Evolutionary conservation across 2,888 invertebrate genomes (phyloP).

Genomic region (Tachina fera): DNA sequence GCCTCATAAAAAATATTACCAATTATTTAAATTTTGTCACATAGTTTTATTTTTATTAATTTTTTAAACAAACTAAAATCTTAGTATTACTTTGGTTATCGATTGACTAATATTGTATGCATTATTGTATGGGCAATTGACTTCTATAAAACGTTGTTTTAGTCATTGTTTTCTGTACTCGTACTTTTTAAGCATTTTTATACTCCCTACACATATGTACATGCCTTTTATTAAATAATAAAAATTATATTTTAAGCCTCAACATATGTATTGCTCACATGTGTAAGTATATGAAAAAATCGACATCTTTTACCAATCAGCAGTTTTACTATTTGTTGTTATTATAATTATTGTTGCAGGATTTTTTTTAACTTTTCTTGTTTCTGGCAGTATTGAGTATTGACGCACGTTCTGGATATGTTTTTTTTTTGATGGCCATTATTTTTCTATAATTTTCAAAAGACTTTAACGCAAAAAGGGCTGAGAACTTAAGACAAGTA

Average conservation of each 20-base stretch:
- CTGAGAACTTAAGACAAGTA: slow-evolving; percentile 72
- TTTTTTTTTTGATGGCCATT: neutral
- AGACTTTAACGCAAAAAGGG: slow-evolving; percentile 57
- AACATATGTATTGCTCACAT: neutral
- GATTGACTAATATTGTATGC: neutral
- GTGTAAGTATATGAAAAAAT: slow-evolving; percentile 12
- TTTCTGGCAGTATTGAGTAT: neutral
- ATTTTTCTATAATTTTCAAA: slow-evolving; percentile 29
- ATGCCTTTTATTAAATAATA: slow-evolving; percentile 8
- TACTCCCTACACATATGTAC: neutral
- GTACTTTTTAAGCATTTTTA: neutral
- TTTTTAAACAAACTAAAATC: no score
- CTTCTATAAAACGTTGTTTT: neutral
- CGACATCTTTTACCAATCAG: slow-evolving; percentile 66
- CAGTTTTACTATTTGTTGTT: slow-evolving; percentile 66
- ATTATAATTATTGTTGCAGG: slow-evolving; percentile 62
- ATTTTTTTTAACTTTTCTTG: neutral
- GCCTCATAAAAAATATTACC: no score
- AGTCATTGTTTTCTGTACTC: neutral
- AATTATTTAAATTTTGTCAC: no score
- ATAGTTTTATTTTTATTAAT: no score
- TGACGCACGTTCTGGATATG: slow-evolving; percentile 13
- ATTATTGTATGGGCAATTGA: neutral
- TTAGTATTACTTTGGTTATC: no score
- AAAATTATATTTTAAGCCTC: slow-evolving; percentile 1